Base-by-base conservation (phyloP, 2,113 vertebrate genomes). In the Ceyx margarethae region DNA sequence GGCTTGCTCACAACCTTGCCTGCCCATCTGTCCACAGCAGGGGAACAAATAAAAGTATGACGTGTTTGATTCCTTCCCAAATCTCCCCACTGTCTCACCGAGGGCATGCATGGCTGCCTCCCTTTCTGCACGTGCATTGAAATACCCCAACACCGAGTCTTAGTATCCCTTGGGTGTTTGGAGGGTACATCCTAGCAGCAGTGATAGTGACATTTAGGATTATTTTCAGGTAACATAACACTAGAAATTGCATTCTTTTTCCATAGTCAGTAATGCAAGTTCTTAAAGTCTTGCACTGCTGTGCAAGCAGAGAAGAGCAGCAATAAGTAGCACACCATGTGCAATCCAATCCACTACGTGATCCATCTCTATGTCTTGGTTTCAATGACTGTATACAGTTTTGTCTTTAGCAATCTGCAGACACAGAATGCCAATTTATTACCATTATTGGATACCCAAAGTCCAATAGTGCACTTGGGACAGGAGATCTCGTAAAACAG, bases 31-130 rank as follows among this genome's bases (percentile, higher is more conserved):
- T 33, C 65, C 25, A 33, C 51, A 37, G 23, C 12, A 31, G 5
- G 9, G 14, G 11, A 3, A 69, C 33, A 77, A 77, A 8, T 1
- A 11, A 42, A 28, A 29, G 2, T 13, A 11, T 10, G 13, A 51
- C 11, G 21, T 7, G 6, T 5, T 13, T 12, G 20, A 10, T 7
- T 57, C 22, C 5, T 42, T 29, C 29, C 53, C 4, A 0, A 7
- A 43, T 21, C 17, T 67, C 31, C 20, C n/a, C 21, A 19, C 5
- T 2, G 12, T 15, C 23, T 15, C 35, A 15, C 2, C 14, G 12
- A 29, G 10, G 11, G 2, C 26, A 15, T 0, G 0, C 2, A 1
- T 22, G 29, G 2, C n/a, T 69, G 19, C 43, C 74, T 67, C 57
- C 14, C 11, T 37, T 77, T 16, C 46, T 64, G 28, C 28, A 5